Evolutionary conservation across 2,888 invertebrate species (phyloP), one percentile per base, ranked within the genome.

Genomic region (Apamea epomidion): DNA sequence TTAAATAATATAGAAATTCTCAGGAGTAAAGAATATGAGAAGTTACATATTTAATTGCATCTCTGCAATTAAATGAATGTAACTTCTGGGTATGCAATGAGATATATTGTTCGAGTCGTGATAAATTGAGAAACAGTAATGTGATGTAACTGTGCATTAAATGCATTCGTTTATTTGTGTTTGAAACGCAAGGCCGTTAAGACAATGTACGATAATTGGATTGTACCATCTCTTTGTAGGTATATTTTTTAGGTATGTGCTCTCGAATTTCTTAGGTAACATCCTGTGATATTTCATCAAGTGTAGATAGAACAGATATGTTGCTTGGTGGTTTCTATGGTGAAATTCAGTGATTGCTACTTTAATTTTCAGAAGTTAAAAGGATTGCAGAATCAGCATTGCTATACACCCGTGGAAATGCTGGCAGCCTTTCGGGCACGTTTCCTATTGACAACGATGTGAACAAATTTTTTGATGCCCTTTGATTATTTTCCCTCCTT

Each of bases 141-240:
- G 37, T 83, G 62, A 84, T 64, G 81, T 76, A 83, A 84, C 51
- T 37, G 18, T 72, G 67, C 37, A 83, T 62, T 83, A 83, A 71
- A 67, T 67, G 65, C 64, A 76, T 37, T 84, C 51, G 16, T 73
- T 83, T 84, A 73, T 84, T 84, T 84, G 45, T 45, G 45, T 10
- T 62, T 58, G 16, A 58, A 25, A 80, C 65, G 74, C 83, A 74
- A 72, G 4, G 75, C 69, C 80, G 83, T 67, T 16, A 83, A 84
- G 70, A 60, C 25, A 72, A 51, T 67, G 75, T 37, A 60, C 60
- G 65, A 10, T 81, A 81, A 73, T 76, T 84, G 76, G 68, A 84
- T 69, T 62, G 25, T 73, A 76, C 16, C 72, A 69, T 80, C 48
- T 84, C 45, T 54, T 5, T 72, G 60, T 60, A 58, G 45, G 64